phyloP scores from a whole-genome alignment of 2,113 vertebrate genomes.

The Syrrhaptes paradoxus region DNA sequence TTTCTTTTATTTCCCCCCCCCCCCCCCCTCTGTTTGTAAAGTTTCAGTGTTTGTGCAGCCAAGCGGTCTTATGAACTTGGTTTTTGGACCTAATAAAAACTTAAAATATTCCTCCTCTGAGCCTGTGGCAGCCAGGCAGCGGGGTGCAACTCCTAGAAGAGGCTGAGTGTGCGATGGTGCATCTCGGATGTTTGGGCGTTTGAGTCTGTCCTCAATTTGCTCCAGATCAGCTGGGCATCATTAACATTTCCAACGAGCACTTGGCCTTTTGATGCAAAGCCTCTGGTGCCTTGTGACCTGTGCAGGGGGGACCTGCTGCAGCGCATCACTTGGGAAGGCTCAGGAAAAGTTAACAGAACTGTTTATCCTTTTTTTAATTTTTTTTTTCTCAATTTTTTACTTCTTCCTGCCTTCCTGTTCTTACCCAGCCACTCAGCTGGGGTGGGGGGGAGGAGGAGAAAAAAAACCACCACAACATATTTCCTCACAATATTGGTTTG shows the following conservation, averaged over 20 bases:
- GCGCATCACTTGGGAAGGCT: not conserved
- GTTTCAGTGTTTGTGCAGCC: not conserved
- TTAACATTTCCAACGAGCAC: not conserved
- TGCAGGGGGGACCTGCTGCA: not conserved
- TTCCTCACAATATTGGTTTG: slow-evolving; percentile 72
- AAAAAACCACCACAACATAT: not conserved
- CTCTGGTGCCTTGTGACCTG: not conserved
- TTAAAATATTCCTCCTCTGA: not conserved
- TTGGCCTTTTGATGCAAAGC: not conserved
- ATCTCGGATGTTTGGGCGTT: not conserved
- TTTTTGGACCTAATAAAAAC: not conserved
- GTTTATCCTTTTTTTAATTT: not conserved
- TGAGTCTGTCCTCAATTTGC: not conserved
- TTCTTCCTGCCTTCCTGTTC: slow-evolving; percentile 69
- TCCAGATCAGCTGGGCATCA: not conserved
- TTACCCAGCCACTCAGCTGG: slow-evolving; percentile 19
- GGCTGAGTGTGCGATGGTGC: not conserved
- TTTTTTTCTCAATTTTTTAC: not conserved
- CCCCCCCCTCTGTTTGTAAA: not conserved
- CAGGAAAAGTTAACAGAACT: slow-evolving; percentile 17
- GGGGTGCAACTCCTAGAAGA: not conserved
- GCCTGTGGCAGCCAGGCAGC: not conserved
- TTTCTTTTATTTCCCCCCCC: not conserved
- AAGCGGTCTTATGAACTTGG: fast-evolving
- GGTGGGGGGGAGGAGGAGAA: not conserved